Conservation (phyloP, 2,888 invertebrate genomes). For the Cistogaster globosa region DNA sequence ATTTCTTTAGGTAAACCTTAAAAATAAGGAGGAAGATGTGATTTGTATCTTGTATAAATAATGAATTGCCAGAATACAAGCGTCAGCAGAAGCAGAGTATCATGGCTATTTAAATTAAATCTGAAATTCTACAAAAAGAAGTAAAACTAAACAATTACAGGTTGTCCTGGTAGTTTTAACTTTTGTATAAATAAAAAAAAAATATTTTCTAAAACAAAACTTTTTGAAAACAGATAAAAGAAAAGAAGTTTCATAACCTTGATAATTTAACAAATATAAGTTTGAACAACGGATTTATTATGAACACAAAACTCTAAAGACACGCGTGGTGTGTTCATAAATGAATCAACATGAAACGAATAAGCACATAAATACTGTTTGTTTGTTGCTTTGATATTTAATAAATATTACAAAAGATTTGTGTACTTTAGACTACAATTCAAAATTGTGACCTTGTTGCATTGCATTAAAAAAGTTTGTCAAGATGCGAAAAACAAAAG, state of each 20-base stretch:
- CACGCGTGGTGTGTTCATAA: slow-evolving; percentile 56
- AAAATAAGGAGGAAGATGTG: too few species aligned
- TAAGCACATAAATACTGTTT: background rate
- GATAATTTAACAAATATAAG: slow-evolving; percentile 13
- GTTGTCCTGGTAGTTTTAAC: too few species aligned
- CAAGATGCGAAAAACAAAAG: background rate
- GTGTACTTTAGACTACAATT: background rate
- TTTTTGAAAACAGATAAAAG: background rate
- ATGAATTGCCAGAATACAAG: too few species aligned
- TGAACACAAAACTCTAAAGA: background rate
- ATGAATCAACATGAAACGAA: slow-evolving; percentile 24
- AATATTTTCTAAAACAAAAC: background rate
- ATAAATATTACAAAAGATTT: slow-evolving; percentile 23
- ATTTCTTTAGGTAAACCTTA: too few species aligned
- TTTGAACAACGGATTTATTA: background rate
- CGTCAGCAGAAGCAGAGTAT: too few species aligned
- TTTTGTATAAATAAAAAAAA: background rate
- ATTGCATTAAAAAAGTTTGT: background rate
- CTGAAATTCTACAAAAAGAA: too few species aligned
- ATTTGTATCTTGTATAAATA: too few species aligned
- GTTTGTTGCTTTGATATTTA: background rate
- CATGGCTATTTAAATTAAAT: too few species aligned
- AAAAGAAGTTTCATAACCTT: slow-evolving; percentile 23
- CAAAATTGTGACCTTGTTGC: too few species aligned
- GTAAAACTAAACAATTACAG: too few species aligned